Conservation (phyloP, 1,140 invertebrate species). For the Streblospio benedicti region DNA sequence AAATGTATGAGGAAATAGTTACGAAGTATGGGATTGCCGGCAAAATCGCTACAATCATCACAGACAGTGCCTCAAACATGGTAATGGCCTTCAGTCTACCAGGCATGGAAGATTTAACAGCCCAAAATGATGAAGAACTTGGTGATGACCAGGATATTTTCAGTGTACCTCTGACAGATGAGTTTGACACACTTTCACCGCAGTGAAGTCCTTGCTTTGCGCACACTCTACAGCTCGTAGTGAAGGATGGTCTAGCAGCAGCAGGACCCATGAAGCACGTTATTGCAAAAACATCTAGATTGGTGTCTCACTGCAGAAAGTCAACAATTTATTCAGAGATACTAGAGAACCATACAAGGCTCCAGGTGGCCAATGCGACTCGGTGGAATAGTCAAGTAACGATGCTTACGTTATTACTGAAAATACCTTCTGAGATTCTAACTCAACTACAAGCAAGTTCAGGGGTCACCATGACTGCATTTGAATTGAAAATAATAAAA, state of each 20-base stretch:
- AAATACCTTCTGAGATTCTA: background rate
- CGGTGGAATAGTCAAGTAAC: constrained; percentile 2
- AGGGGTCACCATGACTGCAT: background rate
- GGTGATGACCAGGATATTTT: constrained; percentile 1
- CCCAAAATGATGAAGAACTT: constrained; percentile 4
- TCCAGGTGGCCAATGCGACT: background rate
- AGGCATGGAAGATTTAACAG: no score
- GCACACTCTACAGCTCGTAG: constrained; percentile 2
- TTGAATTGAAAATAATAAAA: background rate
- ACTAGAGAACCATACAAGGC: background rate
- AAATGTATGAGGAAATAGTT: background rate
- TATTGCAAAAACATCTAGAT: background rate
- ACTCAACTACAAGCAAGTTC: background rate
- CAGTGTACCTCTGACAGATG: background rate
- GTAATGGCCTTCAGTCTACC: background rate
- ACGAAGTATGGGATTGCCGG: background rate
- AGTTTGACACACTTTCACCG: background rate
- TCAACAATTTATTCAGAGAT: background rate
- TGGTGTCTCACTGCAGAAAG: background rate
- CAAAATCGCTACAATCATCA: background rate
- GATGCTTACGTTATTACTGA: background rate
- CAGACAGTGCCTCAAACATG: constrained; percentile 3
- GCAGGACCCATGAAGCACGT: constrained; percentile 2
- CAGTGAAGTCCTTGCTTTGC: background rate
- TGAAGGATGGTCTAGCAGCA: constrained; percentile 2